Evolutionary conservation across 2,888 invertebrate genomes (phyloP).

Genomic region (Nomada goodeniana): DNA sequence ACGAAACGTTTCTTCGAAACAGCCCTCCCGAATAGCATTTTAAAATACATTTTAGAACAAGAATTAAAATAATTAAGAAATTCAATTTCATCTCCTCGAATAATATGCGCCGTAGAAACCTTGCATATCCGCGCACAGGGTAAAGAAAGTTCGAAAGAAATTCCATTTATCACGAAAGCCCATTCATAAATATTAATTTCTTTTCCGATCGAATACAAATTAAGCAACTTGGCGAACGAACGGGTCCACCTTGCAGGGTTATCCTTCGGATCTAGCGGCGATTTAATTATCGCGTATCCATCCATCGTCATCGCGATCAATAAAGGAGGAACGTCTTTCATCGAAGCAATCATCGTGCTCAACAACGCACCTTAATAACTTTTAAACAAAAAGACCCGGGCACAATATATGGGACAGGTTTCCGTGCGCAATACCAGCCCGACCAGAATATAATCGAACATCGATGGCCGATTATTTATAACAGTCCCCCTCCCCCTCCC

Average conservation of each 20-base stretch:
- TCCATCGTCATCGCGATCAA: slow-evolving; percentile 53
- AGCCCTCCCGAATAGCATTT: no score
- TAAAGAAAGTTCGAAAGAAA: not conserved
- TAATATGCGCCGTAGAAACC: not conserved
- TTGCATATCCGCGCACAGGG: no score
- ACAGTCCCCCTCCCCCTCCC: no score
- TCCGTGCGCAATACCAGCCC: not conserved
- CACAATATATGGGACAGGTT: slow-evolving; percentile 37
- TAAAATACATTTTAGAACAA: no score
- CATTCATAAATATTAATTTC: not conserved
- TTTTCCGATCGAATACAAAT: slow-evolving; percentile 8
- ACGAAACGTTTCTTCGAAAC: no score
- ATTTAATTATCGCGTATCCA: slow-evolving; percentile 58
- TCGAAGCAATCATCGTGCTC: slow-evolving; percentile 43
- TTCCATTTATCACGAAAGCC: not conserved
- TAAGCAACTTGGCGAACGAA: not conserved
- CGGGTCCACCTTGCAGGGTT: slow-evolving; percentile 16
- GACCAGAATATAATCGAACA: slow-evolving; percentile 11
- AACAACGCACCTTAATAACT: slow-evolving; percentile 45
- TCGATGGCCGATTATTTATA: not conserved
- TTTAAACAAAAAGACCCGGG: slow-evolving; percentile 1
- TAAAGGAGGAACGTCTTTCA: slow-evolving; percentile 48
- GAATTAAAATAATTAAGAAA: not conserved
- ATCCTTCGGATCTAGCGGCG: slow-evolving; percentile 34
- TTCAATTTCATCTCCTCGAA: not conserved